Percentiles rank a stretch among this genome's conserved stretches.
Conservation (phyloP, 2,113 vertebrate species). For the Danionella cerebrum region DNA sequence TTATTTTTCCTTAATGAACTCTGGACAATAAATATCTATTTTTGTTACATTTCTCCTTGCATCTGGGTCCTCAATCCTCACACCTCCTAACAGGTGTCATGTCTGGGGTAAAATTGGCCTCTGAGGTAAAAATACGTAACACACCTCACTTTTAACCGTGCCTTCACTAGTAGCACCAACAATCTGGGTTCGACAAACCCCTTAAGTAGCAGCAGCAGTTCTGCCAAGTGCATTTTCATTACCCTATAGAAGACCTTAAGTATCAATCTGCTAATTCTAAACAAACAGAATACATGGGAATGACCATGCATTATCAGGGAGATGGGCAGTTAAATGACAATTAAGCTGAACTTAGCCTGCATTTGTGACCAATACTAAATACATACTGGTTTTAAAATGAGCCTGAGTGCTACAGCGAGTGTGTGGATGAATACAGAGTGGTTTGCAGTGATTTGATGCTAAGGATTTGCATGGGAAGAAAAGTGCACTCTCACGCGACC, state of each 20-base stretch:
- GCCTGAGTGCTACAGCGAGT: not conserved
- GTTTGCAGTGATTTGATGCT: conserved; percentile 44
- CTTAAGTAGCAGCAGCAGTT: not conserved
- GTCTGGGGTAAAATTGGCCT: not conserved
- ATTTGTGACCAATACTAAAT: conserved; percentile 46
- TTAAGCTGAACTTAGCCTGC: conserved; percentile 13
- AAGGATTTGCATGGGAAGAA: conserved; percentile 51
- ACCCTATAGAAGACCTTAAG: conserved; percentile 25
- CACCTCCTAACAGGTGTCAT: too few species aligned
- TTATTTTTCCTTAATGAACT: too few species aligned
- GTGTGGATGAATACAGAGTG: conserved; percentile 3
- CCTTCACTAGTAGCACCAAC: not conserved
- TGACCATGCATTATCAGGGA: not conserved
- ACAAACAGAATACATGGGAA: conserved; percentile 31
- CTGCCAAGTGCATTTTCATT: conserved; percentile 25
- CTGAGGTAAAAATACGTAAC: not conserved
- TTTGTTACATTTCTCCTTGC: too few species aligned
- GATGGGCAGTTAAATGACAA: conserved; percentile 4
- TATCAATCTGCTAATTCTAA: conserved; percentile 17
- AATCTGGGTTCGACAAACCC: conserved; percentile 21
- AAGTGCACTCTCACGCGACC: conserved; percentile 32
- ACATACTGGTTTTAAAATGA: conserved; percentile 35
- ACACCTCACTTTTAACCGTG: not conserved
- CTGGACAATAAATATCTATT: too few species aligned
- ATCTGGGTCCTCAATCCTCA: too few species aligned